Evolutionary conservation across 23 tunicate species (phyloP).

Genomic region (Diplosoma virens): DNA sequence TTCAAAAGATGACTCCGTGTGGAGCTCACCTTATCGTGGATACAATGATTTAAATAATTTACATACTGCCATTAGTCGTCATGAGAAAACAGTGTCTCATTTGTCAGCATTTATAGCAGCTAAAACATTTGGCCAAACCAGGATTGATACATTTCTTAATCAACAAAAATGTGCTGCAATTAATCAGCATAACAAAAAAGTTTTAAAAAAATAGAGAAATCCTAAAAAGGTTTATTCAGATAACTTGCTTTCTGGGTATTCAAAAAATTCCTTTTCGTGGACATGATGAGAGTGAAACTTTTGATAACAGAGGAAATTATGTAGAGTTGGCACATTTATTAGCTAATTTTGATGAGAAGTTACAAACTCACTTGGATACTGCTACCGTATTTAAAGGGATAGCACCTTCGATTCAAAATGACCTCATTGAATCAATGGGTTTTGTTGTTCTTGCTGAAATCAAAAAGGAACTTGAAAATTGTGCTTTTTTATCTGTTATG

Average conservation of each 20-base stretch:
- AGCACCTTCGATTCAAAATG: conserved; percentile 11
- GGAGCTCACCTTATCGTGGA: conserved; percentile 11
- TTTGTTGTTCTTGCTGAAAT: conserved; percentile 3
- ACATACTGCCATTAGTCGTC: conserved; percentile 9
- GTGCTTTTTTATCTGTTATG: not conserved
- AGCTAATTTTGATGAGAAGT: conserved; percentile 7
- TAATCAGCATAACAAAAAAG: conserved; percentile 9
- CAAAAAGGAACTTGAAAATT: conserved; percentile 4
- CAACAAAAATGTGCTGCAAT: conserved; percentile 8
- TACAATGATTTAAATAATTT: conserved; percentile 3
- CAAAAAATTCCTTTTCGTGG: conserved; percentile 18
- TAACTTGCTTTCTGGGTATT: conserved; percentile 23
- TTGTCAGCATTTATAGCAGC: not conserved
- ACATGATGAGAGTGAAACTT: conserved; percentile 13
- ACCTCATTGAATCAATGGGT: conserved; percentile 1
- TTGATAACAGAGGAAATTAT: conserved; percentile 14
- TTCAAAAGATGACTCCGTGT: not conserved
- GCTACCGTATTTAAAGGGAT: not conserved
- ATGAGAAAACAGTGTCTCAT: conserved; percentile 4
- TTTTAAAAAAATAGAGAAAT: conserved; percentile 14
- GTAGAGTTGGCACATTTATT: conserved; percentile 1
- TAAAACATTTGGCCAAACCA: conserved; percentile 11
- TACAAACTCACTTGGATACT: not conserved
- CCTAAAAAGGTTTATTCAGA: conserved; percentile 7
- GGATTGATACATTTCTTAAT: not conserved